phyloP scores from a whole-genome alignment of 1,140 invertebrate species.

The Drosophila kurseongensis region DNA sequence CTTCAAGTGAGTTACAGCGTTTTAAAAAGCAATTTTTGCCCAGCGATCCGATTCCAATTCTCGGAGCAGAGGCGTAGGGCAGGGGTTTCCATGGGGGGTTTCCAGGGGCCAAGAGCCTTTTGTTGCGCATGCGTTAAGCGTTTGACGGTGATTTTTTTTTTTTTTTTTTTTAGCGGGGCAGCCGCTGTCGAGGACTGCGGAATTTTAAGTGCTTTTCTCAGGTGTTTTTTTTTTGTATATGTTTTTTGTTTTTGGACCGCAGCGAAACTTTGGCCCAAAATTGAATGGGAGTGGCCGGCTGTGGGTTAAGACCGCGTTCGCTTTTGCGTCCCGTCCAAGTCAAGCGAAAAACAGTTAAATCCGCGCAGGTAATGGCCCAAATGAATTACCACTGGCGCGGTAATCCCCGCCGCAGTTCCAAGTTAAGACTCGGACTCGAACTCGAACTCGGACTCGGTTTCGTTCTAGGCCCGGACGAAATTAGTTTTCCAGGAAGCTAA shows the following conservation, averaged over 20 bases:
- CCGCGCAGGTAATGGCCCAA: slow-evolving; percentile 36
- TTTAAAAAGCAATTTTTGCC: slow-evolving; percentile 44
- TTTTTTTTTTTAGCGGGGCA: neutral
- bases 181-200: slow-evolving; percentile 12
- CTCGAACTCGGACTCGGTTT: neutral
- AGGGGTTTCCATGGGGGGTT: neutral
- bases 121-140: slow-evolving; percentile 69
- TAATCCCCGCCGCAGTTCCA: slow-evolving; percentile 10
- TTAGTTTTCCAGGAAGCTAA: slow-evolving; percentile 38
- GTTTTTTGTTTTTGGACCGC: slow-evolving; percentile 2
- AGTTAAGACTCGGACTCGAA: neutral
- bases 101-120: slow-evolving; percentile 29
- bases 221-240: slow-evolving; percentile 30
- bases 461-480: slow-evolving; percentile 14
- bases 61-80: slow-evolving; percentile 1
- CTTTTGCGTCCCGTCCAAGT: neutral
- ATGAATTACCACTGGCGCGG: slow-evolving; percentile 27
- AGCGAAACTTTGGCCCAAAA: slow-evolving; percentile 11
- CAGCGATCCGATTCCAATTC: slow-evolving; percentile 42
- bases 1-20: slow-evolving; percentile 37
- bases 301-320: neutral
- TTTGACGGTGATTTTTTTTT: slow-evolving; percentile 53
- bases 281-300: slow-evolving; percentile 18
- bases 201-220: slow-evolving; percentile 57
- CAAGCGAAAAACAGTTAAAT: slow-evolving; percentile 46